Conservation (phyloP, 2,888 invertebrate species). For the Pristionchus arcanus region DNA sequence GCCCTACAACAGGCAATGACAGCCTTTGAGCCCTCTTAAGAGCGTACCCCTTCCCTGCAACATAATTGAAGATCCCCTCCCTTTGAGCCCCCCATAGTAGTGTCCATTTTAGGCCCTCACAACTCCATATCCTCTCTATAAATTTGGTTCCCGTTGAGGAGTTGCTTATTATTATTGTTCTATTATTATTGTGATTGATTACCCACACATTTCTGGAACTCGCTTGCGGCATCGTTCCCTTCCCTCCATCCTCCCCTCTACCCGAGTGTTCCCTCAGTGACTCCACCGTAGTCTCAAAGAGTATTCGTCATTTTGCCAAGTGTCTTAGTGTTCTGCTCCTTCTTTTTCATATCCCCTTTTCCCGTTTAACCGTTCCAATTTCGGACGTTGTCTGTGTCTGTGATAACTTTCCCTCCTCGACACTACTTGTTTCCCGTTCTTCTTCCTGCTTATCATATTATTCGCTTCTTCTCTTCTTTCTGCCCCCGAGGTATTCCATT, state of each 20-base stretch:
- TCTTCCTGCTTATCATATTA: slow-evolving; percentile 1
- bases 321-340: not conserved
- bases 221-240: slow-evolving; percentile 12
- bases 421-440: not conserved
- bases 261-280: not conserved
- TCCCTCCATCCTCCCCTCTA: not conserved
- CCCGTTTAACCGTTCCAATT: not conserved
- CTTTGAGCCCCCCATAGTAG: not conserved
- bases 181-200: not conserved
- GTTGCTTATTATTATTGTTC: not conserved
- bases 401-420: not conserved
- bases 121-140: not conserved
- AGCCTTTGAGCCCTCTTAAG: not conserved
- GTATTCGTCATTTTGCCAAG: slow-evolving; percentile 28
- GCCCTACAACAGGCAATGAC: not conserved
- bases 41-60: not conserved
- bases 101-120: not conserved
- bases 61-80: slow-evolving; percentile 26
- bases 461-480: not conserved
- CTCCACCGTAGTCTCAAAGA: not conserved
- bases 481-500: slow-evolving; percentile 1
- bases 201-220: slow-evolving; percentile 9
- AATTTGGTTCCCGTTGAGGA: not conserved
- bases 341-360: not conserved
- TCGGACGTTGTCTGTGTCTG: not conserved